Base-by-base conservation (phyloP, 2,113 vertebrate genomes). In the Suricata suricatta region DNA sequence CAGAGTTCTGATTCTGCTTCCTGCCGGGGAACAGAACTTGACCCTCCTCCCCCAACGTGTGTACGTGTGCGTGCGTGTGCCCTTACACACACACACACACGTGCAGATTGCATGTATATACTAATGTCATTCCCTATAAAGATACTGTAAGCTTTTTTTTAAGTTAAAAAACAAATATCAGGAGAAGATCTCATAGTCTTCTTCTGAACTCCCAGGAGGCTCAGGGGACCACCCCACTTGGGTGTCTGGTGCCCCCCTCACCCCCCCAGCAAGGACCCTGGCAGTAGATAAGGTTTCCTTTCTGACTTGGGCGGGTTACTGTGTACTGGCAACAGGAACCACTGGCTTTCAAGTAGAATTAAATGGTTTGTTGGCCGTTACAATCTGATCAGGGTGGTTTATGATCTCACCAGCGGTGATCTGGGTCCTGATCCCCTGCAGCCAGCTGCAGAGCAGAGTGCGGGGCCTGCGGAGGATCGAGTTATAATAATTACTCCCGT, bases 341-440 rank as follows among this genome's bases (percentile, higher is more conserved):
- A 77, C 87, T 52, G 35, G 96, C 95, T 96, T 92, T 93, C 76
- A 90, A 93, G 96, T 95, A 66, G 91, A 97, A 97, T 96, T 97
- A 96, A 94, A 90, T 92, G 89, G 83, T 97, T 83, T 96, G 90
- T 90, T 98, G 89, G 89, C 83, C 14, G 85, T 87, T 93, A 88
- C 50, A 95, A 93, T 84, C 93, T 95, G 88, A 97, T 95, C 89
- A 96, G 74, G 82, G 69, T 71, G 44, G 97, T 97, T 97, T 96
- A 95, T 97, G 96, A 92, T 93, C 95, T 96, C 76, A 93, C 93
- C 97, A 87, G 92, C 74, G 71, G 96, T 93, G 91, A 83, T 95
- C 84, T 96, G 92, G 95, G 96, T 94, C 79, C 89, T 72, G 96
- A 90, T 90, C 72, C 89, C 96, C 93, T 89, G 93, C 90, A 83